These are phyloP conservation scores for Eleginops maclovinus DNA, from an alignment of 2,113 vertebrate genomes.

Conservation along the genomic window DNA sequence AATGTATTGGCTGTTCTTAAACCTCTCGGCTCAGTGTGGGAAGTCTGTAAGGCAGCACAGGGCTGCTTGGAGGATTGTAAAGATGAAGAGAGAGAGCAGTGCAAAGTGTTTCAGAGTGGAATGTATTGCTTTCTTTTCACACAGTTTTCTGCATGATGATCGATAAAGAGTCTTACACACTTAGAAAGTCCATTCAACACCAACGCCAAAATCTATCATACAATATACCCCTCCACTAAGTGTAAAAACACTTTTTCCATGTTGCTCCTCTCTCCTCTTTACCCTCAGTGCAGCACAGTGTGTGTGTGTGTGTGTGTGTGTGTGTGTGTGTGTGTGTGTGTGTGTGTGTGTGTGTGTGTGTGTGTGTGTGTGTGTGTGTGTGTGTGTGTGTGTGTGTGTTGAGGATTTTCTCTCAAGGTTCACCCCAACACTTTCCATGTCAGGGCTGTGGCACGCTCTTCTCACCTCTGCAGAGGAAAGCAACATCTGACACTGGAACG, in stretches of 20 bases:
- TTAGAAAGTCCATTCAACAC: neutral
- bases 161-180: neutral
- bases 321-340: no score
- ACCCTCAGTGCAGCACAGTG: conserved; percentile 14
- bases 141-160: neutral
- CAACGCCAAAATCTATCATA: neutral
- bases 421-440: conserved; percentile 26
- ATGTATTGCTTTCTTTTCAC: neutral
- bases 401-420: conserved; percentile 43
- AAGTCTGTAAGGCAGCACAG: neutral
- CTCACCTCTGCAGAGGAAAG: conserved; percentile 19
- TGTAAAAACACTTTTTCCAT: conserved; percentile 1
- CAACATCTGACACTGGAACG: conserved; percentile 29
- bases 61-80: neutral
- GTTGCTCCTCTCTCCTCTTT: neutral
- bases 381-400: no score
- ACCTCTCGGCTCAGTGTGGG: neutral
- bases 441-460: conserved; percentile 26
- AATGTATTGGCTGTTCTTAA: no score
- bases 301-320: no score
- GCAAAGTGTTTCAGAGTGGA: neutral
- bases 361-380: no score
- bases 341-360: no score
- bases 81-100: neutral
- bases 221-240: neutral